These are phyloP conservation scores for Esox lucius DNA, from an alignment of 2,797 vertebrate genomes.

Conservation along the genomic window DNA sequence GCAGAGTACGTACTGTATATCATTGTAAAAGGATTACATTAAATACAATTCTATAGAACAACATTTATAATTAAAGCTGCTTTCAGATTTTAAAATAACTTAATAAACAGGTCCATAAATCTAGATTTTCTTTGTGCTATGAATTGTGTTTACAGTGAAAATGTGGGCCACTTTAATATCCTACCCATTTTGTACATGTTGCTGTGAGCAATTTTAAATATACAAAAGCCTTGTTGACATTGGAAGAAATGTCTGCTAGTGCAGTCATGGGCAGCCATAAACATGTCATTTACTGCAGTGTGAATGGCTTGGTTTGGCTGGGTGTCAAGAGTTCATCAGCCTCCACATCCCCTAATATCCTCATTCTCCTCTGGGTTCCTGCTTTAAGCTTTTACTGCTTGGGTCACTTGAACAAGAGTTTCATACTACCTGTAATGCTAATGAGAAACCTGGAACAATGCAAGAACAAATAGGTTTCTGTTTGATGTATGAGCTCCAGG, in stretches of 20 bases:
- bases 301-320: constrained; percentile 58
- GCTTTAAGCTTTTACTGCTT: constrained; percentile 56
- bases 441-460: background rate
- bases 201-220: constrained; percentile 72
- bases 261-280: constrained; percentile 54
- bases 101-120: constrained; percentile 69
- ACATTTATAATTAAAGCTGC: constrained; percentile 53
- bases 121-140: constrained; percentile 48
- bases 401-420: constrained; percentile 35
- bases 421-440: constrained; percentile 22
- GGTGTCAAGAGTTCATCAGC: constrained; percentile 63
- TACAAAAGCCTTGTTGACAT: constrained; percentile 71
- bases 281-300: constrained; percentile 67
- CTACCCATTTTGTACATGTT: constrained; percentile 65
- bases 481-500: background rate
- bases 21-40: constrained; percentile 75
- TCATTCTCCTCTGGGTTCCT: constrained; percentile 60
- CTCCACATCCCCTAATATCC: constrained; percentile 47
- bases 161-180: constrained; percentile 48
- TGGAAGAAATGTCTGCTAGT: constrained; percentile 44
- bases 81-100: constrained; percentile 62
- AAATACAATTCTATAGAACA: constrained; percentile 77
- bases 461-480: background rate
- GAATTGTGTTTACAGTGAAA: constrained; percentile 66
- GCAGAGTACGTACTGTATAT: constrained; percentile 60